Evolutionary conservation across 1,140 invertebrate species (phyloP).

Genomic region (Macrocentrus cingulum): DNA sequence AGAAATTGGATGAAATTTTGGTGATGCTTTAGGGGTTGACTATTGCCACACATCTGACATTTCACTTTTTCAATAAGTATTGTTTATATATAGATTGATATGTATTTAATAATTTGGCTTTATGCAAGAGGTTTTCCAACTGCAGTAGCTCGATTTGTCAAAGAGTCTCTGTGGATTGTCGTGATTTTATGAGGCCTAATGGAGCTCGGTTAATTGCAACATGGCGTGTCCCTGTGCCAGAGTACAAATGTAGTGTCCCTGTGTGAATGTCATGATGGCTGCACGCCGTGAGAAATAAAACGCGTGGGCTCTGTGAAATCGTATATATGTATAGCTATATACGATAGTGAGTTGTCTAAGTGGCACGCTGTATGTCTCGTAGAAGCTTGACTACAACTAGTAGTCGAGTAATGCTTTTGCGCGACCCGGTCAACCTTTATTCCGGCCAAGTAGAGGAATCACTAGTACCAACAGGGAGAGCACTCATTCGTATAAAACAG

Average conservation of each 20-base stretch:
- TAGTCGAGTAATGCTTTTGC: too few relatives aligned
- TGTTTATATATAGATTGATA: not conserved
- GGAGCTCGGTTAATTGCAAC: not conserved
- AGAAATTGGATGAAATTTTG: conserved; percentile 6
- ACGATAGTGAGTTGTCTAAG: too few relatives aligned
- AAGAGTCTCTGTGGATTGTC: too few relatives aligned
- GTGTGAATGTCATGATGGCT: conserved; percentile 49
- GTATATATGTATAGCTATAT: too few relatives aligned
- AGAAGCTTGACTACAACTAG: not conserved
- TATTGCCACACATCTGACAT: not conserved
- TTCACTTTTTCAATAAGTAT: conserved; percentile 9
- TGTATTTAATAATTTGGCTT: too few relatives aligned
- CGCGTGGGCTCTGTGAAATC: conserved; percentile 2
- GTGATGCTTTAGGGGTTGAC: not conserved
- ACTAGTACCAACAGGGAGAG: not conserved
- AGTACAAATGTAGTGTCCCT: conserved; percentile 40
- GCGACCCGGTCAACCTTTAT: conserved; percentile 18
- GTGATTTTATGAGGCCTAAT: not conserved
- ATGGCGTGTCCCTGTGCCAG: not conserved
- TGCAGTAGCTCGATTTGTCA: too few relatives aligned
- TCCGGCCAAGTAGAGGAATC: not conserved
- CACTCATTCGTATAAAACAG: conserved; percentile 12
- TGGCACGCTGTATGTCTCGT: conserved; percentile 2
- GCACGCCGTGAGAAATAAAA: conserved; percentile 44
- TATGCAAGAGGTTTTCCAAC: too few relatives aligned